Evolutionary conservation across 2,113 vertebrate species (phyloP), one percentile per base, ranked within the genome.

Genomic region (Ondatra zibethicus): DNA sequence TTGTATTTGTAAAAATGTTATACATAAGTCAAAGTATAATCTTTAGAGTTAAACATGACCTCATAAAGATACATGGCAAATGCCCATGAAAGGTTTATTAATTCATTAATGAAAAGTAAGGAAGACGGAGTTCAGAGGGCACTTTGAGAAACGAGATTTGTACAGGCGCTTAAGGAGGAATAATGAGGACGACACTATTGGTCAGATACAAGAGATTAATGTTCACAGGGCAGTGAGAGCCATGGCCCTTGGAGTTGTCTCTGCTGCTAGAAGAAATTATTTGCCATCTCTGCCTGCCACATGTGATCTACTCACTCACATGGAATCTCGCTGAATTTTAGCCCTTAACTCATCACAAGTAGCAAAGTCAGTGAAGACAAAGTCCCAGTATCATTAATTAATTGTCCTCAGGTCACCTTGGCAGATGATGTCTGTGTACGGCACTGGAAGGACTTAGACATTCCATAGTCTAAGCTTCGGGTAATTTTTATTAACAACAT

Each of bases 241-340:
- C 3, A n/a, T 89, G 95, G 97, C 39, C 66, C 91, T 91, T 91
- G 70, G 66, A 65, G 45, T 92, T 93, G 82, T 94, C 72, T 68
- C 94, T 86, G 73, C 66, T 93, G 81, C 39, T 77, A 58, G 91
- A 96, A 95, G 92, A 95, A 96, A 95, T 93, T 94, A 96, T 92
- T 93, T 91, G 73, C 66, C 66, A 65, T 78, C 76, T 96, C 82
- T 78, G 23, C 77, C 82, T 78, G 23, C 77, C 31, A n/a, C 61
- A 36, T 5, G 36, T 95, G 52, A 73, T 42, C 31, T 58, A 66
- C 16, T 94, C 13, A 39, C 73, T 80, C 92, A 50, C 63, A 50
- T 23, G 61, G 16, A 87, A 89, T 55, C 61, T 96, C n/a, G 39
- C 72, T 81, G 72, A 95, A 66, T 81, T 73, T 82, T 72, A 97